These are phyloP conservation scores for Microcaecilia unicolor DNA, from an alignment of 2,797 vertebrate species.

Conservation along the genomic window DNA sequence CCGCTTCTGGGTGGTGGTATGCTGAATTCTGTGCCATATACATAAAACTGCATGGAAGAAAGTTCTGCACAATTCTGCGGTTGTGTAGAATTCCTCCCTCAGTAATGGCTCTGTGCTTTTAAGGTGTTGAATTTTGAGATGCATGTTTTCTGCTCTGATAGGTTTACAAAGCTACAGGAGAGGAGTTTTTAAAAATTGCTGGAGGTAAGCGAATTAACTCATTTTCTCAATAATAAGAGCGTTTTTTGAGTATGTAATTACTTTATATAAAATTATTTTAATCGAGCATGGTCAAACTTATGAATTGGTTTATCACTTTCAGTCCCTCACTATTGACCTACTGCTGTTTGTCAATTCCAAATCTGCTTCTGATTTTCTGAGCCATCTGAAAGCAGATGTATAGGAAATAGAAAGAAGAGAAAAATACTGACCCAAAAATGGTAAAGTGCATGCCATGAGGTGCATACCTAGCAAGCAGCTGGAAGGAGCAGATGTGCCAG, in stretches of 20 bases:
- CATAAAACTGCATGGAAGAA: too few relatives aligned
- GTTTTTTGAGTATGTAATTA: not conserved
- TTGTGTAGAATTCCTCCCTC: too few relatives aligned
- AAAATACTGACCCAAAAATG: too few relatives aligned
- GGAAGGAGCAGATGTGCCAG: too few relatives aligned
- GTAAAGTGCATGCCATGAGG: too few relatives aligned
- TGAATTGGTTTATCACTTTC: slow-evolving; percentile 16
- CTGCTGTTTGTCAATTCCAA: not conserved
- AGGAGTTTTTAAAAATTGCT: slow-evolving; percentile 94
- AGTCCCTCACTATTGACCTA: slow-evolving; percentile 7
- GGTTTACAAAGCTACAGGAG: slow-evolving; percentile 96
- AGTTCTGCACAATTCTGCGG: too few relatives aligned
- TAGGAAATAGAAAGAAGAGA: too few relatives aligned
- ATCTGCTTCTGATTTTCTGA: not conserved
- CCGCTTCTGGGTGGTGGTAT: too few relatives aligned
- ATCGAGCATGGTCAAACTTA: not conserved
- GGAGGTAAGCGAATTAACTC: slow-evolving; percentile 70
- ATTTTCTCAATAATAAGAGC: too few relatives aligned
- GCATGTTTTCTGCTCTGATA: slow-evolving; percentile 30
- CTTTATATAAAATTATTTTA: not conserved
- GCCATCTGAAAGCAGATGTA: too few relatives aligned
- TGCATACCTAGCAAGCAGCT: too few relatives aligned
- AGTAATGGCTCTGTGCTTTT: not conserved
- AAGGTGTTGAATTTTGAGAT: not conserved
- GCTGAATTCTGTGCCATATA: too few relatives aligned